Percentiles rank a stretch among this genome's conserved stretches.
Conservation (phyloP, 2,113 vertebrate genomes). For the Lamprologus callipterus region DNA sequence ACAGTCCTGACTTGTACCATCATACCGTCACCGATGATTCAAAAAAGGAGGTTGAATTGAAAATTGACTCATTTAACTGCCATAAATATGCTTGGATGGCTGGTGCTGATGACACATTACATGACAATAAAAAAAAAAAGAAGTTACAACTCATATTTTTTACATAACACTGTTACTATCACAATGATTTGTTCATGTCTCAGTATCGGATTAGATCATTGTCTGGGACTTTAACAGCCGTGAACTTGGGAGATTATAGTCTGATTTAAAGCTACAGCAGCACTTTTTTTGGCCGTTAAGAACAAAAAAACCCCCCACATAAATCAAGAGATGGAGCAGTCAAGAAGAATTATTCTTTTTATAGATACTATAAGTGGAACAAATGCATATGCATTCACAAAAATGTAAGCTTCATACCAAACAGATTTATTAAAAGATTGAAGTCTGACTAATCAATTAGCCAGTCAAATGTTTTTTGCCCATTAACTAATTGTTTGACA, state of each 20-base stretch:
- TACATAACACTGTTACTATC: not conserved
- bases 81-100: not conserved
- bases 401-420: not conserved
- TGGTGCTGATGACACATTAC: not conserved
- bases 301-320: not conserved
- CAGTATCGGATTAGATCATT: not conserved
- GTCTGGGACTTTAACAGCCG: not conserved
- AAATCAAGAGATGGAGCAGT: not conserved
- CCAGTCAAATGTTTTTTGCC: not conserved
- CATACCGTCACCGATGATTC: not conserved
- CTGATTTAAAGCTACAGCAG: not conserved
- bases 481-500: not conserved
- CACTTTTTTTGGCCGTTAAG: not conserved
- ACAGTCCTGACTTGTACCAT: not conserved
- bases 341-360: not conserved
- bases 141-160: not conserved
- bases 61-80: not conserved
- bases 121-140: not conserved
- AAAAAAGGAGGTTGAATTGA: not conserved
- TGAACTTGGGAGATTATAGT: not conserved
- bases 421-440: not conserved
- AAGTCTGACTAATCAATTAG: not conserved
- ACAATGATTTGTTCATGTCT: not conserved
- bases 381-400: not conserved
- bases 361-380: not conserved